Base-by-base conservation (phyloP, 53 echinoderm and acorn worm genomes). In the Stichopus horrens region DNA sequence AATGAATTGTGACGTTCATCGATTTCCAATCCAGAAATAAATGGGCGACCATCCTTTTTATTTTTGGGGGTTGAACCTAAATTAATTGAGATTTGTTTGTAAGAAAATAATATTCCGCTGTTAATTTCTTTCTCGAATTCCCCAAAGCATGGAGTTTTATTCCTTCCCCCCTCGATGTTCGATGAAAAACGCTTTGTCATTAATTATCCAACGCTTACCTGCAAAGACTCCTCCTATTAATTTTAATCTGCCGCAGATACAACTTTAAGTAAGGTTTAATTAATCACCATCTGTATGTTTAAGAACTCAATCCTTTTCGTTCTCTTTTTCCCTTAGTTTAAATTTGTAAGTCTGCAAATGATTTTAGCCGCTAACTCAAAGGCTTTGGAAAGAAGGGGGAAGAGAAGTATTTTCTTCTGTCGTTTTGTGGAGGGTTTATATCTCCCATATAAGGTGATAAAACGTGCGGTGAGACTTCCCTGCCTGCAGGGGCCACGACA, bases 191-290 rank as follows among this genome's bases (percentile, higher is more conserved):
- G 71, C 18, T 37, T 57, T 58, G 81, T 56, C 81, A 81, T 81
- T 81, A 57, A 81, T 81, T 81, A 81, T 81, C 81, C 58, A 81
- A 81, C 81, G 57, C 81, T 81, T 56, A 56, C 81, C 81, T 58
- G 81, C 57, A 20, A 57, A 57, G 57, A 56, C 56, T 57, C 57
- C 58, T 81, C 57, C 58, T 58, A 81, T 81, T 81, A 57, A 81
- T 81, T 58, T 57, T 58, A 81, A 81, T 81, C 81, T 37, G 21
- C n/a, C 56, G 21, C 57, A 56, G 58, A 81, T 81, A 23, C 81
- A 57, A 57, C 81, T 81, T 81, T 81, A 81, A 81, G 81, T 81
- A 58, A 56, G 57, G 57, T 81, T 81, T 81, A 81, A 81, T 81
- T 81, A 81, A 81, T 81, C 81, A 81, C 81, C 81, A 79, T 63